A percentile compares a stretch with the other conserved stretches of the same genome.
Conservation (phyloP, 1,140 invertebrate species). For the Orchesella cincta region DNA sequence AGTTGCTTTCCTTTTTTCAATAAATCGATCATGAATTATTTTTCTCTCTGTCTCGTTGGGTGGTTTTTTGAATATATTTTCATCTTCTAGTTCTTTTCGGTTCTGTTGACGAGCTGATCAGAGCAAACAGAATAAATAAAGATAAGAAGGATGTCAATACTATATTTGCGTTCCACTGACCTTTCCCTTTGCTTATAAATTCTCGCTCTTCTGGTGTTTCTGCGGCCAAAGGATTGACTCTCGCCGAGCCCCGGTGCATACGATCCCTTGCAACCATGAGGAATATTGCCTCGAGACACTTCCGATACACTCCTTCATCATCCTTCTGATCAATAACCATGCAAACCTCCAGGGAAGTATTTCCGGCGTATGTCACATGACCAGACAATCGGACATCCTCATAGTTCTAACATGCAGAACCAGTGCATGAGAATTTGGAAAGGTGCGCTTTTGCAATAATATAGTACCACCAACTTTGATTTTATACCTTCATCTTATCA, state of each 20-base stretch:
- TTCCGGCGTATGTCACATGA: constrained; percentile 75
- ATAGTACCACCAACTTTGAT: too few relatives aligned
- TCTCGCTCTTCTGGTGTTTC: constrained; percentile 66
- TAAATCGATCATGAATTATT: constrained; percentile 70
- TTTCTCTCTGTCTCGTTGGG: constrained; percentile 68
- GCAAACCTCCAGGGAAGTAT: constrained; percentile 71
- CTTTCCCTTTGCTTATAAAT: constrained; percentile 64
- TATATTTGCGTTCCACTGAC: too few relatives aligned
- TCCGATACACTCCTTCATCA: constrained; percentile 60
- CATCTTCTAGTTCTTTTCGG: constrained; percentile 34
- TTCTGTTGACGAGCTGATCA: neutral
- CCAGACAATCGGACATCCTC: constrained; percentile 72
- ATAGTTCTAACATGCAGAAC: constrained; percentile 54
- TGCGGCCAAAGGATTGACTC: constrained; percentile 67
- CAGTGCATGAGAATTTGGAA: too few relatives aligned
- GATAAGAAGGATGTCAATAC: too few relatives aligned
- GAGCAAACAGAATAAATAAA: too few relatives aligned
- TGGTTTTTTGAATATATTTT: constrained; percentile 65
- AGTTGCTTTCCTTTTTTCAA: constrained; percentile 57
- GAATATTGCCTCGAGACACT: constrained; percentile 69
- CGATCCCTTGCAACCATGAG: constrained; percentile 75
- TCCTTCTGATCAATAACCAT: constrained; percentile 69
- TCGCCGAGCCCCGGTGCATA: constrained; percentile 63
- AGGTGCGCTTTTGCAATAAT: too few relatives aligned
- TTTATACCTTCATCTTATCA: neutral